phyloP scores from a whole-genome alignment of 2,888 invertebrate species.

The Lasioglossum malachurum region DNA sequence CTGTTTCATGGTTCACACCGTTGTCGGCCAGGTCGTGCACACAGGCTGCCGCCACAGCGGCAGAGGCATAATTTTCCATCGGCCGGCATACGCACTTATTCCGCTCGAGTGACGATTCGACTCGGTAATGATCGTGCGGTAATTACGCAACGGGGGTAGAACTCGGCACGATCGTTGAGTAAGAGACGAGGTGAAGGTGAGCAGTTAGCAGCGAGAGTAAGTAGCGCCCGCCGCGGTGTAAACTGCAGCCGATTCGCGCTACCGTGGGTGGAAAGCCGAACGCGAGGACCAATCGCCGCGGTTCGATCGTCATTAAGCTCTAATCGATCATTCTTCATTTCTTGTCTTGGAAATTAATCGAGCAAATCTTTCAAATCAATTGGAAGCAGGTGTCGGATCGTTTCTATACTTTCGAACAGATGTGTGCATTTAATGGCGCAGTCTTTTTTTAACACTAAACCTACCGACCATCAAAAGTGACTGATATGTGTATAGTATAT shows the following conservation, averaged over 20 bases:
- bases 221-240: conserved; percentile 36
- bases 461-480: too few relatives aligned
- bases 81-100: conserved; percentile 69
- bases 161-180: conserved; percentile 70
- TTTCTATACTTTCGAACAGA: too few relatives aligned
- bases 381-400: too few relatives aligned
- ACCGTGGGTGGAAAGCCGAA: conserved; percentile 52
- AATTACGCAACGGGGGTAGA: conserved; percentile 74
- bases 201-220: conserved; percentile 65
- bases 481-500: too few relatives aligned
- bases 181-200: conserved; percentile 78
- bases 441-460: too few relatives aligned
- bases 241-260: conserved; percentile 61
- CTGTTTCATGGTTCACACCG: conserved; percentile 41
- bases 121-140: conserved; percentile 72
- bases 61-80: conserved; percentile 29
- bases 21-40: neutral
- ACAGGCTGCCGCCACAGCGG: neutral
- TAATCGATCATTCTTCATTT: neutral
- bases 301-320: neutral
- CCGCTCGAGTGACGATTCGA: conserved; percentile 75
- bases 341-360: neutral
- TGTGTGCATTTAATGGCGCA: too few relatives aligned
- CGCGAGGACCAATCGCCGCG: conserved; percentile 58
- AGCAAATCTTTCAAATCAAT: too few relatives aligned